Evolutionary conservation across 2,113 vertebrate species (phyloP).

Genomic region (Todiramphus saurophagus): DNA sequence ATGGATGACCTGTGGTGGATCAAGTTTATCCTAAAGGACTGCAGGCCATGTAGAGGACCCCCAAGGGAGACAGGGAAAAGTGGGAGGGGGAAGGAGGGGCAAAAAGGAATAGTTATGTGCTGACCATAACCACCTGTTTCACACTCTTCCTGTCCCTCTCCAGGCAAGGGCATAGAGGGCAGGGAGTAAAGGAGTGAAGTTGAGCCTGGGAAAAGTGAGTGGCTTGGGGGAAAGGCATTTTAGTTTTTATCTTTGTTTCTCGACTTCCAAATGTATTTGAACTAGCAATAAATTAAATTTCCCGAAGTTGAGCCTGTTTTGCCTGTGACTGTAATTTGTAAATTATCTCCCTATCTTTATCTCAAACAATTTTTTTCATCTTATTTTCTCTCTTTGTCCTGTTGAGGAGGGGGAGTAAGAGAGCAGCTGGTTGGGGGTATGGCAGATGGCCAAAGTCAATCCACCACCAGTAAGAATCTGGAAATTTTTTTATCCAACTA

Average conservation of each 20-base stretch:
- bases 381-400: not conserved
- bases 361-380: not conserved
- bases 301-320: not conserved
- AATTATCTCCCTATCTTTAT: not conserved
- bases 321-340: not conserved
- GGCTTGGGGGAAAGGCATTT: not conserved
- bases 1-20: not conserved
- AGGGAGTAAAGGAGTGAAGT: not conserved
- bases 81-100: rapidly evolving
- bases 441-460: not conserved
- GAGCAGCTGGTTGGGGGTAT: not conserved
- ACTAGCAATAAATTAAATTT: not conserved
- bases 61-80: not conserved
- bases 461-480: not conserved
- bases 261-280: not conserved
- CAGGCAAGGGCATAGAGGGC: not conserved
- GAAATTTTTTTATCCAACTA: not conserved
- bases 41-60: not conserved
- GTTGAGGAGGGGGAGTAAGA: not conserved
- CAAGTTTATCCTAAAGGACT: not conserved
- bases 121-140: rapidly evolving
- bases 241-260: not conserved
- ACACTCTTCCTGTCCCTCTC: rapidly evolving
- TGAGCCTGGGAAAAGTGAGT: not conserved
- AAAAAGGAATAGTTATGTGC: not conserved